Percentiles rank a stretch among this genome's conserved stretches.
Evolutionary conservation across 2,797 vertebrate species (phyloP).

Genomic region (Microctenopoma stevenorrisi): DNA sequence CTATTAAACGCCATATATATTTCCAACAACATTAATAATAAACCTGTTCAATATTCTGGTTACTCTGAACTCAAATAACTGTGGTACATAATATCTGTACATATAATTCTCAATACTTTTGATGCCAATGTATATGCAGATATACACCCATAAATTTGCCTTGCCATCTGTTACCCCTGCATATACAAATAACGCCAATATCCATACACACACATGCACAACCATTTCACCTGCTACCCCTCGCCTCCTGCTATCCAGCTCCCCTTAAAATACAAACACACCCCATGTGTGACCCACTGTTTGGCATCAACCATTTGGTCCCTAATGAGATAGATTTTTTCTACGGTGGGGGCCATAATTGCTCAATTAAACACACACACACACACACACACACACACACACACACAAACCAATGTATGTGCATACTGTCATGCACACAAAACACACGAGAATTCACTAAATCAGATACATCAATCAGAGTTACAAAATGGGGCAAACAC

Average conservation of each 20-base stretch:
- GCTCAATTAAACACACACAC: constrained; percentile 69
- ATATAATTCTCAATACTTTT: too few species aligned
- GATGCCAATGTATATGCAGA: too few species aligned
- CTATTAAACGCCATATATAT: neutral
- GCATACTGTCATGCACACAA: constrained; percentile 34
- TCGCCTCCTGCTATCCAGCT: constrained; percentile 62
- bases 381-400: constrained; percentile 13
- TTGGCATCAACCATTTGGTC: constrained; percentile 75
- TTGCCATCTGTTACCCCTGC: constrained; percentile 68
- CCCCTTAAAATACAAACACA: constrained; percentile 67
- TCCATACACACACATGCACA: constrained; percentile 51
- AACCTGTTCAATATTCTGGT: too few species aligned
- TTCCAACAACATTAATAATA: neutral
- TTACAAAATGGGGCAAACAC: constrained; percentile 68
- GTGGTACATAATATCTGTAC: too few species aligned
- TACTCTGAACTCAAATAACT: too few species aligned
- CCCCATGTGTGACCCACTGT: constrained; percentile 66
- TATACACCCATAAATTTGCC: constrained; percentile 34
- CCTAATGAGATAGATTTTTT: constrained; percentile 77
- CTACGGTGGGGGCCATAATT: constrained; percentile 65
- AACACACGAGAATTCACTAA: constrained; percentile 26
- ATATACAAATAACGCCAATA: constrained; percentile 57
- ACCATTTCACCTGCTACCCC: constrained; percentile 64
- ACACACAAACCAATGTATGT: neutral
- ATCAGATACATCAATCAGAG: constrained; percentile 65